Base-by-base conservation (phyloP, 2,113 vertebrate species). In the Sylvilagus bachmani region DNA sequence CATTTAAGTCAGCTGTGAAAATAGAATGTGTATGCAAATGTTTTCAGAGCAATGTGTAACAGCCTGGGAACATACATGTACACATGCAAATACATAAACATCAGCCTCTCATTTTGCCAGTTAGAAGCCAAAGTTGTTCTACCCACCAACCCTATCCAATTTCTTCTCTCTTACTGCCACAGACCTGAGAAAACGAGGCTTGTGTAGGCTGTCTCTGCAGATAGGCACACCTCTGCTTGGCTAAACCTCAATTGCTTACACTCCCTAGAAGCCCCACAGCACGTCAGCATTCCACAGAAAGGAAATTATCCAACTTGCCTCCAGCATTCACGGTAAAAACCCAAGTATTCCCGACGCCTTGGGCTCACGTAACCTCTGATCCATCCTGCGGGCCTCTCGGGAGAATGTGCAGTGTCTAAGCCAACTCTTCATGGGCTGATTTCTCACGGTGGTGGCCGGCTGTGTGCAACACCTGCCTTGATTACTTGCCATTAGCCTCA, bases 111-210 rank as follows among this genome's bases (percentile, higher is more conserved):
- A 33, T 51, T 77, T 89, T 91, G 17, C 24, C 44, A 89, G 21
- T 55, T 74, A 36, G 88, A 91, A 70, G 13, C 13, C 71, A 87
- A 93, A 85, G 17, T 64, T 79, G 61, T 71, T 90, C 53, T 66
- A 51, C n/a, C 79, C 10, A 25, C 36, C 29, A 29, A 44, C 36
- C n/a, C 38, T 74, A 33, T 44, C 38, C 4, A 83, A 61, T 31
- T 55, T 80, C 78, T 44, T 58, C 29, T 88, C 64, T 79, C 62
- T 74, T 62, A 69, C 27, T n/a, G 51, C 62, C 62, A 44, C 19
- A 33, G 33, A 53, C 73, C 22, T 74, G n/a, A 89, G 69, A 77
- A 49, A 86, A 71, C 8, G 3, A 13, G 3, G 31, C 4, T 82
- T 58, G 3, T 85, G 49, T 31, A 55, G 51, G 17, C 64, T 85